Percentiles rank a stretch among this genome's conserved stretches.
Conservation (phyloP, 2,888 invertebrate genomes). For the Mayetiola destructor region DNA sequence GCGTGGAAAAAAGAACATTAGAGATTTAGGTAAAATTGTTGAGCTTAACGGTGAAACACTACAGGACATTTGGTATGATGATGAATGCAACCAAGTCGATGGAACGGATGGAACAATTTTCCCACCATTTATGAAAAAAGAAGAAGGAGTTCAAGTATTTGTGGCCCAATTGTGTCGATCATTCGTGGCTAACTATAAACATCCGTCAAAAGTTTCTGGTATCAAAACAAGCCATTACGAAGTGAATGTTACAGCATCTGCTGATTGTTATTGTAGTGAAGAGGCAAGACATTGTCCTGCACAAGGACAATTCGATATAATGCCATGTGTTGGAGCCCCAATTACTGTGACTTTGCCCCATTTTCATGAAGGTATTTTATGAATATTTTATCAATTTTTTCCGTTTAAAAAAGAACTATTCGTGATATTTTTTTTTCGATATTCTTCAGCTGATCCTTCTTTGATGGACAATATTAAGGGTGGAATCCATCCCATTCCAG, state of each 20-base stretch:
- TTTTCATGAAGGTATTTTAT: conserved; percentile 41
- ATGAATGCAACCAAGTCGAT: conserved; percentile 54
- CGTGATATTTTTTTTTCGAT: not conserved
- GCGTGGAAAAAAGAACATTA: conserved; percentile 57
- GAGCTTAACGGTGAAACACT: conserved; percentile 49
- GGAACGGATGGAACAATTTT: conserved; percentile 85
- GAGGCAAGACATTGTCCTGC: conserved; percentile 50
- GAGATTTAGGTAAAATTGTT: conserved; percentile 58
- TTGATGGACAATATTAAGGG: conserved; percentile 25
- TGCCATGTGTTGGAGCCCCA: conserved; percentile 49
- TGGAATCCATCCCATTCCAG: conserved; percentile 48
- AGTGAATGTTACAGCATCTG: conserved; percentile 37
- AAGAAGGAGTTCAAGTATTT: conserved; percentile 54
- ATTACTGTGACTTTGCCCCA: conserved; percentile 67
- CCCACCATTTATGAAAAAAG: conserved; percentile 54
- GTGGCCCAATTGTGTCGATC: conserved; percentile 65
- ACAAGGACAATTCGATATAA: conserved; percentile 56
- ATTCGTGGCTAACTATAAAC: conserved; percentile 45
- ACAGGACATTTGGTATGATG: conserved; percentile 49
- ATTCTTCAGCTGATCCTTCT: conserved; percentile 34
- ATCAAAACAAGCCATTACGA: conserved; percentile 58
- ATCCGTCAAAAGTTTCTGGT: conserved; percentile 47
- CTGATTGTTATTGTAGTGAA: conserved; percentile 41
- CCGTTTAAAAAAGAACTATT: too few species aligned
- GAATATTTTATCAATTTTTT: not conserved